A percentile compares a stretch with the other conserved stretches of the same genome.
These are phyloP conservation scores for Aurelia aurita complex sp. Pacific DNA, from an alignment of 30 jellyfish, hydroid and myxozoan genomes.

Conservation along the genomic window DNA sequence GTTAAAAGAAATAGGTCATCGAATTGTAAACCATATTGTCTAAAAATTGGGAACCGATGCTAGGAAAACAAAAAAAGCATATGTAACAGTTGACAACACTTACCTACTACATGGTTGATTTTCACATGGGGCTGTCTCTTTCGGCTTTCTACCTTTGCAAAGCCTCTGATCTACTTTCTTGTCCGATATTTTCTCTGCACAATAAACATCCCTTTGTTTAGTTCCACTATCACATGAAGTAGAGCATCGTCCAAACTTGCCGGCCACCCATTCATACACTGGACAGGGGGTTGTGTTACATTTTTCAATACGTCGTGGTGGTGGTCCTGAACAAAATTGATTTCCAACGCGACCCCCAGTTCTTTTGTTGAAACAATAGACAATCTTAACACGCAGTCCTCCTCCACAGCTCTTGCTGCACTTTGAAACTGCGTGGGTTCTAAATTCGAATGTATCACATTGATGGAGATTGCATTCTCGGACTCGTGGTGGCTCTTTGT, in stretches of 20 bases:
- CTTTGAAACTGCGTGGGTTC: constrained; percentile 53
- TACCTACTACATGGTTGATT: constrained; percentile 80
- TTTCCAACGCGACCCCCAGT: constrained; percentile 67
- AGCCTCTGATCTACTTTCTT: constrained; percentile 27
- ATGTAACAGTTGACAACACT: background rate
- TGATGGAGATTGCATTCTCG: constrained; percentile 64
- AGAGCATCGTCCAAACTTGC: constrained; percentile 73
- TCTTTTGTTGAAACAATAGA: constrained; percentile 70
- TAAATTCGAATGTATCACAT: constrained; percentile 81
- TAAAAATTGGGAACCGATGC: no score
- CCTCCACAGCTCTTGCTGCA: constrained; percentile 95
- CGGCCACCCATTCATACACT: constrained; percentile 74
- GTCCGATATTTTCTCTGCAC: constrained; percentile 57
- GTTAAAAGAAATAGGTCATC: no score
- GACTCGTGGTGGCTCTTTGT: constrained; percentile 36
- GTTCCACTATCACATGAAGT: constrained; percentile 87
- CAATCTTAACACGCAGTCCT: constrained; percentile 75
- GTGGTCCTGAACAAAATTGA: constrained; percentile 83
- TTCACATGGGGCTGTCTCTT: constrained; percentile 53
- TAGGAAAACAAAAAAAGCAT: no score
- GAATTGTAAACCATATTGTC: no score
- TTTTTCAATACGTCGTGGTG: constrained; percentile 79
- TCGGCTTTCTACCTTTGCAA: constrained; percentile 72
- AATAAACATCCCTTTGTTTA: constrained; percentile 51
- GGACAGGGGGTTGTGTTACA: constrained; percentile 89